phyloP scores from a whole-genome alignment of 2,888 invertebrate genomes.

The Zhuqinia jingwanae region DNA sequence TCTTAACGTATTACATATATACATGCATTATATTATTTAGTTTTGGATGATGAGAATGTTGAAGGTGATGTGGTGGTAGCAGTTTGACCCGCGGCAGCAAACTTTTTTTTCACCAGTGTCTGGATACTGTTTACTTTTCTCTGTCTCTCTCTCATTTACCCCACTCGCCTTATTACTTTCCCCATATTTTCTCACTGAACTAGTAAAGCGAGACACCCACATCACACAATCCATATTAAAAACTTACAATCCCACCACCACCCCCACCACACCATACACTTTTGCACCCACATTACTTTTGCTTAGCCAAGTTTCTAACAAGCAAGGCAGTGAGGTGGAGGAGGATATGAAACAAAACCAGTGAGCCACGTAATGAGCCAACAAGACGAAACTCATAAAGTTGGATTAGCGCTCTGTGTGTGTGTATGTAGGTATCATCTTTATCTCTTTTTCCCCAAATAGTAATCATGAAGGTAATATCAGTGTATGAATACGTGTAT shows the following conservation, averaged over 20 bases:
- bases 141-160: not conserved
- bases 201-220: not conserved
- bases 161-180: not conserved
- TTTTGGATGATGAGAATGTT: not conserved
- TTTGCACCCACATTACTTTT: constrained; percentile 1
- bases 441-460: not conserved
- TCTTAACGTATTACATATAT: not conserved
- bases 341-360: constrained; percentile 43
- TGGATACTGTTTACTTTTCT: not conserved
- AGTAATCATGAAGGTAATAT: not conserved
- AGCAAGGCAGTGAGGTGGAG: not conserved
- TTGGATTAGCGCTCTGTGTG: constrained; percentile 51
- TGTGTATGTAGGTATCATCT: not conserved
- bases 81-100: constrained; percentile 2
- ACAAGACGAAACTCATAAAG: constrained; percentile 61
- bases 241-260: too few species aligned
- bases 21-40: not conserved
- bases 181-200: not conserved
- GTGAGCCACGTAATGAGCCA: constrained; percentile 62
- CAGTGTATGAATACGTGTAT: constrained; percentile 12
- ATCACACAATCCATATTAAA: too few species aligned
- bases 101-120: not conserved
- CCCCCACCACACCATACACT: too few species aligned
- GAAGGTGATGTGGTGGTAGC: not conserved
- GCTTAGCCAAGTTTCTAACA: not conserved